Evolutionary conservation across 2,113 vertebrate species (phyloP).

Genomic region (Plectropomus leopardus): DNA sequence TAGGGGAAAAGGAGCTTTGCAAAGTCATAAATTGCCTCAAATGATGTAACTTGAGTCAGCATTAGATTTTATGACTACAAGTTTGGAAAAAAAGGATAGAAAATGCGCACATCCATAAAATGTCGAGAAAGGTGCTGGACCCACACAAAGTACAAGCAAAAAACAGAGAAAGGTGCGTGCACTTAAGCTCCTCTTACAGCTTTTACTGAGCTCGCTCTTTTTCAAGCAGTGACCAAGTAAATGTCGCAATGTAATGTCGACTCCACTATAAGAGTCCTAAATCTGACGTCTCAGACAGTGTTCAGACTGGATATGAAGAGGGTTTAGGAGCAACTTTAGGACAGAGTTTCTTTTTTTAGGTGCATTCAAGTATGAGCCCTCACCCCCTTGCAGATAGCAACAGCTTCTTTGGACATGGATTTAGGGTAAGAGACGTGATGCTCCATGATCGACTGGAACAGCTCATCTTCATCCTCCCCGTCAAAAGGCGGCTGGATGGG

Average conservation of each 20-base stretch:
- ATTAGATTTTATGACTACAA: too few species aligned
- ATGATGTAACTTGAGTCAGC: too few species aligned
- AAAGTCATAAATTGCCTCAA: background rate
- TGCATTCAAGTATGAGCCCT: conserved; percentile 60
- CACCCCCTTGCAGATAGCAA: conserved; percentile 99
- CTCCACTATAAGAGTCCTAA: background rate
- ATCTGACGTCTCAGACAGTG: background rate
- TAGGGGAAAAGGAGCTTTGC: too few species aligned
- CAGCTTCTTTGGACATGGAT: conserved; percentile 97
- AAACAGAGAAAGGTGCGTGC: too few species aligned
- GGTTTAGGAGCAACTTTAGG: background rate
- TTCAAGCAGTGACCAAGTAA: too few species aligned
- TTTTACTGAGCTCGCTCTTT: too few species aligned
- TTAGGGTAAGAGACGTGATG: conserved; percentile 98
- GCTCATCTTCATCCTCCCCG: conserved; percentile 96
- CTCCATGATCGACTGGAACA: conserved; percentile 99
- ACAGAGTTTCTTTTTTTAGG: background rate
- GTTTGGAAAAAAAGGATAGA: too few species aligned
- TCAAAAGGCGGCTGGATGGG: conserved; percentile 93
- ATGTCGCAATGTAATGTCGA: too few species aligned
- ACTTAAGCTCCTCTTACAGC: too few species aligned
- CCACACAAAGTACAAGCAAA: too few species aligned
- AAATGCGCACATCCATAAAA: too few species aligned
- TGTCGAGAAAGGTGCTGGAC: too few species aligned
- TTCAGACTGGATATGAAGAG: background rate